Conservation (phyloP, 2,113 vertebrate species). For the Corythornis madagascariensis region DNA sequence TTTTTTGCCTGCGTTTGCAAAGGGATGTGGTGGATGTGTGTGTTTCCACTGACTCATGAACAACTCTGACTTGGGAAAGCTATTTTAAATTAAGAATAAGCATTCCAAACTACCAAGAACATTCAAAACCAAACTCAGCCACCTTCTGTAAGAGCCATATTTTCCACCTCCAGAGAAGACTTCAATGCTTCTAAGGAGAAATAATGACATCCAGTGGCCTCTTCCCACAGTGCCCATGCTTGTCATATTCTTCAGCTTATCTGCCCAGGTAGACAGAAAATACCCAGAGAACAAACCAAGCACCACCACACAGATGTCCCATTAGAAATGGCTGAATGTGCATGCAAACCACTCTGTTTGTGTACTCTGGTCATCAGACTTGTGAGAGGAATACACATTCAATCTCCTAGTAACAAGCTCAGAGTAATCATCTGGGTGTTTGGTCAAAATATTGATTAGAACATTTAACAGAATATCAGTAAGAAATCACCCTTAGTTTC, state of each 20-base stretch:
- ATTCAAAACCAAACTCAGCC: not conserved
- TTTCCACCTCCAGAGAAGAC: constrained; percentile 3
- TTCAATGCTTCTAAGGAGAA: not conserved
- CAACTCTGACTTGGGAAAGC: constrained; percentile 22
- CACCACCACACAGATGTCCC: not conserved
- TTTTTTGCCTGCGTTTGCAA: constrained; percentile 22
- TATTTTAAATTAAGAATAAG: constrained; percentile 39
- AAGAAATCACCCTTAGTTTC: not conserved
- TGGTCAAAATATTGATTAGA: not conserved
- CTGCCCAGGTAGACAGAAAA: not conserved
- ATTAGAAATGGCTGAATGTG: not conserved
- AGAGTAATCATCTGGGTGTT: not conserved
- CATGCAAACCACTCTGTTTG: not conserved
- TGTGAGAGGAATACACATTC: not conserved
- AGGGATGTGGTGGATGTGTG: constrained; percentile 15
- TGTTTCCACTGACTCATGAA: constrained; percentile 56
- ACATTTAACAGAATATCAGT: not conserved
- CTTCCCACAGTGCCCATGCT: not conserved
- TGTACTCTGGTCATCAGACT: not conserved
- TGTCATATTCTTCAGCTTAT: not conserved
- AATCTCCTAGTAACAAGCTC: not conserved
- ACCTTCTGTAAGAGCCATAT: not conserved
- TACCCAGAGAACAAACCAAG: not conserved
- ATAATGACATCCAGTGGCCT: constrained; percentile 39
- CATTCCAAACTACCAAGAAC: constrained; percentile 15